Evolutionary conservation across 2,113 vertebrate genomes (phyloP).

Genomic region (Rhinolophus ferrumequinum): DNA sequence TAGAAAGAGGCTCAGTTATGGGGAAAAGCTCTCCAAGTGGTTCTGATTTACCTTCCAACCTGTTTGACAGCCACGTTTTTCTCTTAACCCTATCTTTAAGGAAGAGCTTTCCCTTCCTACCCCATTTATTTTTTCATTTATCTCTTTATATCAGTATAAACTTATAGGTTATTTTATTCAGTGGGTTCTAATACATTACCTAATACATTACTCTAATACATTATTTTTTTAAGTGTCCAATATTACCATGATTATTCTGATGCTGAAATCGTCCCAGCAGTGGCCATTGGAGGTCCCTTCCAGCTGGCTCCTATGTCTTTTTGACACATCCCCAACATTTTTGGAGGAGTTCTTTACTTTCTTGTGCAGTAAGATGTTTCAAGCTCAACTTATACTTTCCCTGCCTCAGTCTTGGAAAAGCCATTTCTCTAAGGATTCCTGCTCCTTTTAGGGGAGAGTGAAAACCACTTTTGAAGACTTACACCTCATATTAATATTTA

Average conservation of each 20-base stretch:
- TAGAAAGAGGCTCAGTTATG: background rate
- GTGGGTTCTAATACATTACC: background rate
- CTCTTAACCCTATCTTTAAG: background rate
- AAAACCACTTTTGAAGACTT: conserved; percentile 10
- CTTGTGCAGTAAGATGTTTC: background rate
- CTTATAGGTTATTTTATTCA: conserved; percentile 7
- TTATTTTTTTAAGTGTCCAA: too few relatives aligned
- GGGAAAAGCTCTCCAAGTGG: background rate
- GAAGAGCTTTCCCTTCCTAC: background rate
- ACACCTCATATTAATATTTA: conserved; percentile 6
- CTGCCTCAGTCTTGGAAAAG: background rate
- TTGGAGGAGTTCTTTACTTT: conserved; percentile 30
- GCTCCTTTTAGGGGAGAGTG: background rate
- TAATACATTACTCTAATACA: too few relatives aligned
- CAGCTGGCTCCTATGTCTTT: background rate
- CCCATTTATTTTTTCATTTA: background rate
- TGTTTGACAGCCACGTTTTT: background rate
- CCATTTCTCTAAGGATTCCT: background rate
- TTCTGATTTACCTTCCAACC: background rate
- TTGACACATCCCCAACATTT: background rate
- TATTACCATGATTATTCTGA: background rate
- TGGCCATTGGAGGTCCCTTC: background rate
- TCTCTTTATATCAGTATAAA: conserved; percentile 10
- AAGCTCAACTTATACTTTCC: background rate
- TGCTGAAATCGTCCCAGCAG: background rate